Evolutionary conservation across 2,113 vertebrate species (phyloP).

Genomic region (Hydropotes inermis): DNA sequence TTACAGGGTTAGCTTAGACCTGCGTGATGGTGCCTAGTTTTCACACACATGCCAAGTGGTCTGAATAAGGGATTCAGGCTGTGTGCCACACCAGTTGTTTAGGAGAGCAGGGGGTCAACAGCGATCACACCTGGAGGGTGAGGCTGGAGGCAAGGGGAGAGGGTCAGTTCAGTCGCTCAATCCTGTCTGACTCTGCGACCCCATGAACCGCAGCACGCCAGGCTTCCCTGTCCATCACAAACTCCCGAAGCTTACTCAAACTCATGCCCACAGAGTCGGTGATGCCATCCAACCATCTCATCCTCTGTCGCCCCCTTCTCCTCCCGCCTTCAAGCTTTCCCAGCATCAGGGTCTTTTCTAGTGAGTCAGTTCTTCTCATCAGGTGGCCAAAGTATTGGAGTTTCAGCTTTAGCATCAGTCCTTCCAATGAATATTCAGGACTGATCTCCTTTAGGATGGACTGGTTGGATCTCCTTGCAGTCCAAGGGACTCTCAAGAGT

Average conservation of each 20-base stretch:
- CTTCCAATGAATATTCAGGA: neutral
- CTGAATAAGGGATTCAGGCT: neutral
- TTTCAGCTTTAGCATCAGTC: neutral
- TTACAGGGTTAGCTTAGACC: neutral
- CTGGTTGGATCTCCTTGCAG: neutral
- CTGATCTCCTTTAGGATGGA: neutral
- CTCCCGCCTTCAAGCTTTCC: neutral
- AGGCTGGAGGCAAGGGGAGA: neutral
- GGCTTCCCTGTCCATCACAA: neutral
- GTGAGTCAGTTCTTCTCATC: neutral
- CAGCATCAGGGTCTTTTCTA: neutral
- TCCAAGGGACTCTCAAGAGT: neutral
- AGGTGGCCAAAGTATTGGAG: neutral
- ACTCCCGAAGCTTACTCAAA: neutral
- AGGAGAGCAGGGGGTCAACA: neutral
- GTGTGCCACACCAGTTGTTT: neutral
- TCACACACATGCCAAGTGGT: fast-evolving
- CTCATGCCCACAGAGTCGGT: neutral
- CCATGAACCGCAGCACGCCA: neutral
- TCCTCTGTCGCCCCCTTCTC: neutral
- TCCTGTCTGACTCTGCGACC: neutral
- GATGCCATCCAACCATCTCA: neutral
- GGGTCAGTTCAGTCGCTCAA: neutral
- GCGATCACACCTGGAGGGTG: neutral
- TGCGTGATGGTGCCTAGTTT: neutral